Base-by-base conservation (phyloP, 2,113 vertebrate species). In the Heterotis niloticus region DNA sequence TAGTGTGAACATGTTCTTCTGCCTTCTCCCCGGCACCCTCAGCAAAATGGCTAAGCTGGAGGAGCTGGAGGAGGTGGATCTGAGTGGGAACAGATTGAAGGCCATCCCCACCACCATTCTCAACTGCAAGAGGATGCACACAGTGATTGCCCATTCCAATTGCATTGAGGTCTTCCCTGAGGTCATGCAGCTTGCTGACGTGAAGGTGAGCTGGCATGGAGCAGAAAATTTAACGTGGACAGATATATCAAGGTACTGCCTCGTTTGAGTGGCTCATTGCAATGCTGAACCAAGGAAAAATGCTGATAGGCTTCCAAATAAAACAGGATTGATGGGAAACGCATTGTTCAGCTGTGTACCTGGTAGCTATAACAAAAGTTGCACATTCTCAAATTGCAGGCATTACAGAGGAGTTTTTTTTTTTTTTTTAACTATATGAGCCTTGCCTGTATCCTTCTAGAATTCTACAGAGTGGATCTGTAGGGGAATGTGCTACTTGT, bases 11-110 rank as follows among this genome's bases (percentile, higher is more conserved):
- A 2, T 44, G 34, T 7, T 44, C 29, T 34, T 52, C 62, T 64
- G 20, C 17, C 65, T 18, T 26, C 59, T 18, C 34, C 18, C 20
- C 16, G 10, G 16, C n/a, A 1, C 51, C 81, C 59, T 0, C 81
- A 99, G 98, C 93, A 99, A 99, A 98, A 98, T 99, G 98, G 97
- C 97, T 70, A 98, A 98, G 87, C 83, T 99, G 90, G 98, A 99
- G 86, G 96, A 99, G 82, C 90, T 99, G 83, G 98, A 99, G 81
- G 98, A 99, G 90, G 92, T 98, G 4, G 96, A 99, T 83, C 83
- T 99, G 84, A 99, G 98, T 56, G 98, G 98, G 69, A 99, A 99
- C 90, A 94, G 95, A 83, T 91, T 99, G 88, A 98, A 98, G 89
- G 95, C 96, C n/a, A 89, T 99, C 84, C 98, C 98, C 64, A 99